Evolutionary conservation across 2,797 vertebrate species (phyloP).

Genomic region (Spinibarbus caldwelli): DNA sequence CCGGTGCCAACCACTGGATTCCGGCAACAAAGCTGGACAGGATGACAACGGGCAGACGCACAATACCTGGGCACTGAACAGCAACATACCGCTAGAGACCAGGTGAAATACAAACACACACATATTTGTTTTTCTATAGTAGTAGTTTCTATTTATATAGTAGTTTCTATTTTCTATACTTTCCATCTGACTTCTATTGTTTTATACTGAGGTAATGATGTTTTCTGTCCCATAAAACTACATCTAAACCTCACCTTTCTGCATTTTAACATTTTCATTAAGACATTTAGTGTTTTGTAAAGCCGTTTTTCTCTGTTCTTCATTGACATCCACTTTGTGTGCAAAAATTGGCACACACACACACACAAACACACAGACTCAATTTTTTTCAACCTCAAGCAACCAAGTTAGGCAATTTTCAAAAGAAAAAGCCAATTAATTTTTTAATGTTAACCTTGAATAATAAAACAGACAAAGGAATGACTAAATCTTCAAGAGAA

Average conservation of each 20-base stretch:
- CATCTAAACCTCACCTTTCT: background rate
- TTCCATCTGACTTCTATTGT: background rate
- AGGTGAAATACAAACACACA: constrained; percentile 71
- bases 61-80: constrained; percentile 89
- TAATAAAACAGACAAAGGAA: background rate
- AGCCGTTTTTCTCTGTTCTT: background rate
- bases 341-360: background rate
- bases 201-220: background rate
- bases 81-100: constrained; percentile 89
- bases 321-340: background rate
- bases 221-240: background rate
- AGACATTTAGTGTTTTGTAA: background rate
- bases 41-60: constrained; percentile 76
- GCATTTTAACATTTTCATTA: background rate
- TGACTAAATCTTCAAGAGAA: background rate
- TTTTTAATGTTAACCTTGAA: background rate
- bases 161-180: too few species aligned
- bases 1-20: constrained; percentile 76
- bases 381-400: background rate
- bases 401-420: background rate
- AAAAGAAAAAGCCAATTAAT: background rate
- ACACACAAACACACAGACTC: constrained; percentile 28
- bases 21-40: constrained; percentile 64
- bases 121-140: background rate
- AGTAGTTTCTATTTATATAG: background rate